Conservation (phyloP, 2,797 vertebrate genomes). For the Pangasius macronema region DNA sequence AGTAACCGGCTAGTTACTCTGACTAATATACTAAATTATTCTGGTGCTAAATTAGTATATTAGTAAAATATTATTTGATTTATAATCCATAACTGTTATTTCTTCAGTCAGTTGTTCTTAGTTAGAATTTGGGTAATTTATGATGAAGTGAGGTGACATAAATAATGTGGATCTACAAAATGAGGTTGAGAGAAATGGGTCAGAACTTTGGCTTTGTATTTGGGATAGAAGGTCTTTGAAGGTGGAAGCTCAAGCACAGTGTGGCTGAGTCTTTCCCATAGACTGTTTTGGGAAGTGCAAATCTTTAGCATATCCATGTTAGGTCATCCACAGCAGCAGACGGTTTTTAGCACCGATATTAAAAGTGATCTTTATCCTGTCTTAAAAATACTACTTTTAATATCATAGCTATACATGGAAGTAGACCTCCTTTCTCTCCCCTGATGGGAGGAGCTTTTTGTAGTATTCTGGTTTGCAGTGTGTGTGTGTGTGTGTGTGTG, state of each 20-base stretch:
- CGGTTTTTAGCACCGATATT: neutral
- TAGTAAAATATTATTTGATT: too few species aligned
- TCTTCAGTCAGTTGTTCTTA: neutral
- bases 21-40: too few species aligned
- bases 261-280: neutral
- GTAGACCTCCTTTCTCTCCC: neutral
- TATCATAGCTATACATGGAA: neutral
- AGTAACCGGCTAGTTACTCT: too few species aligned
- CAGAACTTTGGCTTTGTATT: neutral
- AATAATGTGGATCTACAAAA: neutral
- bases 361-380: neutral
- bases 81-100: too few species aligned
- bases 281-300: neutral
- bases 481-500: constrained; percentile 22
- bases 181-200: neutral
- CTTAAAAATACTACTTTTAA: neutral
- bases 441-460: constrained; percentile 11
- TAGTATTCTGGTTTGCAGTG: constrained; percentile 27
- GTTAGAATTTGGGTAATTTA: neutral
- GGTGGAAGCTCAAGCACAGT: neutral
- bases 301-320: neutral
- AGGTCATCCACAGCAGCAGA: neutral
- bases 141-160: neutral
- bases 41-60: too few species aligned
- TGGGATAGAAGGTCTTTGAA: neutral